Evolutionary conservation across 2,113 vertebrate genomes (phyloP), one percentile per base, ranked within the genome.

Genomic region (Brienomyrus brachyistius): DNA sequence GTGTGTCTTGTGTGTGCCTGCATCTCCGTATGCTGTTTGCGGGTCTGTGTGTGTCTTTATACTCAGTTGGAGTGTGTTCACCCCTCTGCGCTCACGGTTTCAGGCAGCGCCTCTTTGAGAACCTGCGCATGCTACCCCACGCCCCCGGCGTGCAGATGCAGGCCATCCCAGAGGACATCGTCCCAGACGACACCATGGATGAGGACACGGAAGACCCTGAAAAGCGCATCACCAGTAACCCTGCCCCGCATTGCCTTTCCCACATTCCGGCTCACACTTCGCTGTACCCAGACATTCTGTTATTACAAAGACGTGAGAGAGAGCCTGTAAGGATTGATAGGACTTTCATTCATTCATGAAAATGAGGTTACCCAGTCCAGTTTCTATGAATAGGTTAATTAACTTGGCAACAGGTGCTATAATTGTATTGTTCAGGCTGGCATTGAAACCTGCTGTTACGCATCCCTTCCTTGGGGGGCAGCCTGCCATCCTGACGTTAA

Each of bases 121-220:
- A 99, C 93, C 94, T 99, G 90, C 96, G 97, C 88, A 99, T 99
- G 98, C 95, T 98, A 50, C 98, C 98, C 89, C 98, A 99, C 1
- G 98, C 98, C 11, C 98, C 98, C 23, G 98, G 98, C 0, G 98
- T 98, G 2, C 98, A 99, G 92, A 98, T 99, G 97, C 98, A 98
- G 91, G 96, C 97, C 88, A 97, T 98, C 91, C 98, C 98, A 0
- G 98, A 98, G 87, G 98, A 98, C 90, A 96, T 96, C 85, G 94
- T 98, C 91, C 97, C 97, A 59, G 98, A 98, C 48, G 97, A 99
- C 77, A 96, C 95, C 9, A 96, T 97, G 80, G 97, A 98, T 83
- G 98, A 99, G 90, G 98, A 98, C 93, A 96, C 95, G 0, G 98
- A 98, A 93, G 97, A 99, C 91, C 97, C 98, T 40, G 97, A 99